Evolutionary conservation across 1,140 invertebrate species (phyloP).

Genomic region (Alviniconcha marisindica): DNA sequence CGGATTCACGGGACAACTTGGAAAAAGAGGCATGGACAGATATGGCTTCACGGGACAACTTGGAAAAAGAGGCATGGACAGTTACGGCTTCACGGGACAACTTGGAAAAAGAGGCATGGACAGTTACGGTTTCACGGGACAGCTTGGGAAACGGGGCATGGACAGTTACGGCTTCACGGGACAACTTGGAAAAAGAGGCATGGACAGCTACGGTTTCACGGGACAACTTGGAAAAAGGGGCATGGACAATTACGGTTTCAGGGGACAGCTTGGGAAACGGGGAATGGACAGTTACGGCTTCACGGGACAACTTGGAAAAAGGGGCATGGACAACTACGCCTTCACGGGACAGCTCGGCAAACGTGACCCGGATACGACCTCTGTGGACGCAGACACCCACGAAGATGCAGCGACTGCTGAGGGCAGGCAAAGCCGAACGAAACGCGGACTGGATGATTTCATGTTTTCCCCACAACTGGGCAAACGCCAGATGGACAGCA

Average conservation of each 20-base stretch:
- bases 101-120: slow-evolving; percentile 25
- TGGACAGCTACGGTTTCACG: slow-evolving; percentile 22
- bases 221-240: slow-evolving; percentile 29
- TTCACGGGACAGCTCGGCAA: slow-evolving; percentile 5
- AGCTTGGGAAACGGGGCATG: slow-evolving; percentile 8
- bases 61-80: slow-evolving; percentile 13
- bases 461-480: slow-evolving; percentile 34
- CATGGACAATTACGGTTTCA: slow-evolving; percentile 30
- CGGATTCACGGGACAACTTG: not conserved
- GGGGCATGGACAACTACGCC: slow-evolving; percentile 8
- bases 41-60: not conserved
- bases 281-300: slow-evolving; percentile 16
- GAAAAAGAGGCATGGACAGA: not conserved
- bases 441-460: slow-evolving; percentile 5
- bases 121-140: not conserved
- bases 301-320: not conserved
- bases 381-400: not conserved
- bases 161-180: not conserved
- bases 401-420: not conserved
- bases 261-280: slow-evolving; percentile 29
- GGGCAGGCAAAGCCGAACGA: not conserved
- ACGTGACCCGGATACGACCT: not conserved
- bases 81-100: slow-evolving; percentile 5
- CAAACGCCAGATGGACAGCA: slow-evolving; percentile 13
- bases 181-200: slow-evolving; percentile 18